These are phyloP conservation scores for Gymnoscelis rufifasciata DNA, from an alignment of 2,888 invertebrate species.

Conservation along the genomic window DNA sequence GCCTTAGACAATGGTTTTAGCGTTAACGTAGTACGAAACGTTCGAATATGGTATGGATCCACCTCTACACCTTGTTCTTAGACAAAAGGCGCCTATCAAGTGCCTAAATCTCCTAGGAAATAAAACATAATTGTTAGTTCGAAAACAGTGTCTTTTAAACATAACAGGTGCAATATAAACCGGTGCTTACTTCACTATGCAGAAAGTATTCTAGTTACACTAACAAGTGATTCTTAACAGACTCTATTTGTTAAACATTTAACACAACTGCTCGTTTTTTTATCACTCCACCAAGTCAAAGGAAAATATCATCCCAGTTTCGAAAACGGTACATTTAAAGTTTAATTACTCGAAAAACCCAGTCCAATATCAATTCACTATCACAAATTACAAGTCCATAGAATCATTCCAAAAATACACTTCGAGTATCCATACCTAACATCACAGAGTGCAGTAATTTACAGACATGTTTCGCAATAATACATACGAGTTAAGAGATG, in stretches of 20 bases:
- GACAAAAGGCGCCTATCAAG: neutral
- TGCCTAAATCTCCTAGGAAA: conserved; percentile 16
- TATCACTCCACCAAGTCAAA: neutral
- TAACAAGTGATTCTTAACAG: too few species aligned
- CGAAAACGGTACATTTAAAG: conserved; percentile 2
- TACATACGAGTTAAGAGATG: neutral
- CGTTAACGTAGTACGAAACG: neutral
- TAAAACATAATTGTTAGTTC: conserved; percentile 29
- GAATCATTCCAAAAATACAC: conserved; percentile 46
- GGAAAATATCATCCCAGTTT: neutral
- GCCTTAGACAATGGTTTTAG: neutral
- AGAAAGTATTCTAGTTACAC: conserved; percentile 25
- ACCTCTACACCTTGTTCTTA: neutral
- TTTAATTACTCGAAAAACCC: conserved; percentile 10
- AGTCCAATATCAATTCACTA: conserved; percentile 14
- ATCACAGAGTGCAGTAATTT: conserved; percentile 35
- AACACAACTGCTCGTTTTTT: neutral
- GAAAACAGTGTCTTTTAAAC: conserved; percentile 42
- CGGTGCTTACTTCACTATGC: conserved; percentile 33
- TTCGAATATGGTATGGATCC: neutral
- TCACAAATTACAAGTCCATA: conserved; percentile 18
- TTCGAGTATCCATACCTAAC: conserved; percentile 41
- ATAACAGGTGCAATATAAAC: conserved; percentile 49
- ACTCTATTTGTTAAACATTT: neutral
- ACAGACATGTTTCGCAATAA: conserved; percentile 8